phyloP scores from a whole-genome alignment of 92 coral and sea anemone species.

The Palythoa heliodiscus region DNA sequence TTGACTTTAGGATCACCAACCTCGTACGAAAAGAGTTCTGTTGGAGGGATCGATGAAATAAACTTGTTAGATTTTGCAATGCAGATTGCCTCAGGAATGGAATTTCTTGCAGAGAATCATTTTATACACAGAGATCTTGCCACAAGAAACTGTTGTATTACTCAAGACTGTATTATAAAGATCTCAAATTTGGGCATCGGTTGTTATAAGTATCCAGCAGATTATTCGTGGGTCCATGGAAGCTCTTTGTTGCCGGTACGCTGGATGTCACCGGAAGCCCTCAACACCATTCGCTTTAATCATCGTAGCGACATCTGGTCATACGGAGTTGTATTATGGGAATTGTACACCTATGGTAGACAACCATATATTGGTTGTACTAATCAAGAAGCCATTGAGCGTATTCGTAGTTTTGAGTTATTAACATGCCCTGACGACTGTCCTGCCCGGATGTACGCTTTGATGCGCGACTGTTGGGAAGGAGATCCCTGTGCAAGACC shows the following conservation, averaged over 20 bases:
- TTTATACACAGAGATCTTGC: constrained; percentile 96
- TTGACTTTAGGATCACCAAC: constrained; percentile 65
- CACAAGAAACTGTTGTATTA: constrained; percentile 86
- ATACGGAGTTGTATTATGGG: constrained; percentile 92
- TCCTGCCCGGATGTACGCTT: constrained; percentile 80
- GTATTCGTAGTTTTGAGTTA: constrained; percentile 69
- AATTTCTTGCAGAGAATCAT: constrained; percentile 78
- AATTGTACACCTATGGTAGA: constrained; percentile 81
- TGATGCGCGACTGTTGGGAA: constrained; percentile 94
- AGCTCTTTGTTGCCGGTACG: constrained; percentile 92
- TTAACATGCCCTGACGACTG: constrained; percentile 88
- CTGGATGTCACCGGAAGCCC: constrained; percentile 99
- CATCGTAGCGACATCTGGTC: constrained; percentile 92
- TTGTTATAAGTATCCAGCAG: constrained; percentile 82
- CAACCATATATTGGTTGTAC: constrained; percentile 79
- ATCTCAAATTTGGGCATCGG: constrained; percentile 96
- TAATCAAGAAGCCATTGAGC: constrained; percentile 87
- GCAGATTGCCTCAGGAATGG: constrained; percentile 96
- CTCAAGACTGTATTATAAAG: constrained; percentile 79
- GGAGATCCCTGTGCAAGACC: constrained; percentile 83
- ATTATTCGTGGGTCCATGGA: constrained; percentile 92
- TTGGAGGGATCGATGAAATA: constrained; percentile 55
- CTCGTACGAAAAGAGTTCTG: constrained; percentile 39
- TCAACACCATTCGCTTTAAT: constrained; percentile 78
- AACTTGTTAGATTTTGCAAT: constrained; percentile 78